Base-by-base conservation (phyloP, 2,797 vertebrate genomes). In the Gila robusta region DNA sequence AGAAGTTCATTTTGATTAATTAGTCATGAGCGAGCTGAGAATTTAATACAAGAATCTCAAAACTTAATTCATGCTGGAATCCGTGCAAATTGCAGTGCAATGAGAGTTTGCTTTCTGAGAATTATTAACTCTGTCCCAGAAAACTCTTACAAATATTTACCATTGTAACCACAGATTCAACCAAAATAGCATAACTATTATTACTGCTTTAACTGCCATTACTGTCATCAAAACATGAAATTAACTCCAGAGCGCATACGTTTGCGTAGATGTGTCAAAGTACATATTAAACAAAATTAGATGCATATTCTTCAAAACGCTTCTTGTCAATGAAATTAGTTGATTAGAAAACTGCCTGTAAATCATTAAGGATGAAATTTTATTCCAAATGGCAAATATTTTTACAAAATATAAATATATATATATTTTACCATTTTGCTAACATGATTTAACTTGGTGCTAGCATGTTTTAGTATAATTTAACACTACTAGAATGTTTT, bases 1-100 rank as follows among this genome's bases (percentile, higher is more conserved):
- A 44, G 28, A n/a, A 44, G 28, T 41, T 54, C 5, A 41, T 84
- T 84, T 67, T 37, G 14, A 72, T 44, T 82, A 62, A 73, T 82
- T 41, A 82, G 44, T 54, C 72, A 69, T 54, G 17, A 78, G 44
- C 2, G 8, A 54, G 3, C 35, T 12, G 21, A 82, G 32, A 37
- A 76, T n/a, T 76, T 16, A 23, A 66, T 26, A 21, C n/a, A 11
- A 56, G 32, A 81, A 81, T 39, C 66, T 81, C 35, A 59, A 59
- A 78, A 56, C 77, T 44, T 26, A 44, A 47, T 49, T 49, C 41
- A 32, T 66, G 59, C 32, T 49, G 11, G 62, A 37, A 49, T 67
- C 52, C 3, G 0, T 59, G 32, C 21, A 39, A 35, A 77, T 74
- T 52, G 47, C 26, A 12, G 72, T 35, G 47, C 72, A 19, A 52